phyloP scores from a whole-genome alignment of 2,113 vertebrate genomes.

The Macrotus californicus region DNA sequence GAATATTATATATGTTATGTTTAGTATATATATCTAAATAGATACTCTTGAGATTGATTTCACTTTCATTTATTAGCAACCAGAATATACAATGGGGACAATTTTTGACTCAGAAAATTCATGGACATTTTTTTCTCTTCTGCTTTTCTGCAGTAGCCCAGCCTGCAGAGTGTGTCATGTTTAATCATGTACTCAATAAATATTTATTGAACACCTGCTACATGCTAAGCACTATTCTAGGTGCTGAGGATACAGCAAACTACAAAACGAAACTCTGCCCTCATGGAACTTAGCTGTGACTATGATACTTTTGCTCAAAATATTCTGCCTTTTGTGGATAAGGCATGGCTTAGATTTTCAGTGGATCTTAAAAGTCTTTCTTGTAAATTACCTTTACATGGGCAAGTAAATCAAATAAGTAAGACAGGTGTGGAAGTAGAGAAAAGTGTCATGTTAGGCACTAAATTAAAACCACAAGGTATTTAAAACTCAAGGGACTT shows the following conservation, averaged over 20 bases:
- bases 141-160: background rate
- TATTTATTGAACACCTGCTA: background rate
- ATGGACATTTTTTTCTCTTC: background rate
- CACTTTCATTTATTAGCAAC: background rate
- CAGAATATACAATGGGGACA: background rate
- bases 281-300: background rate
- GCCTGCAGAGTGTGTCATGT: background rate
- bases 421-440: conserved; percentile 21
- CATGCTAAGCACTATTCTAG: background rate
- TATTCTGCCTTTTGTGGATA: background rate
- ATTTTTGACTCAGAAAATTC: background rate
- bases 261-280: background rate
- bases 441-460: background rate
- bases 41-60: background rate
- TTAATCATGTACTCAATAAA: background rate
- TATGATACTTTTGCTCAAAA: background rate
- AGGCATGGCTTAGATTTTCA: background rate
- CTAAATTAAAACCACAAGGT: conserved; percentile 25
- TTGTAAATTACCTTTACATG: conserved; percentile 24
- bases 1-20: background rate
- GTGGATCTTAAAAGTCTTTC: conserved; percentile 17
- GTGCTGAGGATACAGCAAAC: background rate
- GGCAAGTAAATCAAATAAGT: conserved; percentile 39
- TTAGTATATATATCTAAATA: background rate
- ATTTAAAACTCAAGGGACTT: conserved; percentile 34